Base-by-base conservation (phyloP, 2,113 vertebrate genomes). In the Hippocampus abdominalis region DNA sequence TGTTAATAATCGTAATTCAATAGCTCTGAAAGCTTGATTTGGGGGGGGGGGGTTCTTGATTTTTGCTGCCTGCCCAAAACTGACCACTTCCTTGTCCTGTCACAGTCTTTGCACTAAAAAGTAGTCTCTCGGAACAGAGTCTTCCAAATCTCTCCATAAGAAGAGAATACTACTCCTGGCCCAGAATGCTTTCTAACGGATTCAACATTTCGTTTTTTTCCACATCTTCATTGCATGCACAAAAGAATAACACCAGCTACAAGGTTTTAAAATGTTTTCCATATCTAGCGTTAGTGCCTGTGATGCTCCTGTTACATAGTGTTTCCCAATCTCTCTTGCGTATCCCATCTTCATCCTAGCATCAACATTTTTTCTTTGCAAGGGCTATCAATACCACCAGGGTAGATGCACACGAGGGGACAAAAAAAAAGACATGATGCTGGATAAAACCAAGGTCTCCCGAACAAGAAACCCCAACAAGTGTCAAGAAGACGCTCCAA, bases 371-470 rank as follows among this genome's bases (percentile, higher is more conserved):
- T 81, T 82, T 69, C 72, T 87, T 79, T 81, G 81, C 87, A 90
- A 91, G 89, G 89, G 91, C 91, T 90, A 79, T 81, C 81, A 79
- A 82, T 84, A 72, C 82, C 74, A 68, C 81, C 64, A 84, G 74
- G 75, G 74, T 71, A 84, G 64, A 81, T 70, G 60, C 57, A 83
- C 56, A 71, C 71, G 66, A 72, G 78, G 84, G 44, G 70, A 73
- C 75, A 46, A 25, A 39, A 1, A 20, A 61, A 8, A 62, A 70
- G 42, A 44, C 11, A 44, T 12, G 13, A 40, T 66, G 79, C 76
- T 77, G 74, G 72, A 76, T 32, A 44, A 67, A 76, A 73, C 72
- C 29, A 10, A 53, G 21, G 72, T 44, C 48, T 49, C 49, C 44
- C 27, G 69, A 75, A 77, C 39, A 77, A 74, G 44, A 75, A 59